Base-by-base conservation (phyloP, 2,888 invertebrate genomes). In the Cheiracanthium punctorium region DNA sequence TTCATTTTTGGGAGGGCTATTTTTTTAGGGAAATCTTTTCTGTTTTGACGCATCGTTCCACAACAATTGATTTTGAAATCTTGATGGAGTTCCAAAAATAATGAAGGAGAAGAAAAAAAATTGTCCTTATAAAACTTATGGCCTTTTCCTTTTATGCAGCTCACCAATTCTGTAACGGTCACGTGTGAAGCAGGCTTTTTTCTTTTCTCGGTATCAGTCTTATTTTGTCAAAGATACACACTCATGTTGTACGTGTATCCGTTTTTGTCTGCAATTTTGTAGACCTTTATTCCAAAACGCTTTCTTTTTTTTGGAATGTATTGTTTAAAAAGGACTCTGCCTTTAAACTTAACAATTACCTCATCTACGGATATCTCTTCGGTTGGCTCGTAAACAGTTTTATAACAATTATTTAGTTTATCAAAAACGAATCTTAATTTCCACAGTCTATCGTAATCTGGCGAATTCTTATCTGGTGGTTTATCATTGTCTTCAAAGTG, bases 111-210 rank as follows among this genome's bases (percentile, higher is more conserved):
- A 29, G 43, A 43, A 48, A 43, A 77, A 20, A 41, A 77, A 24
- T 70, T 79, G 24, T 77, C 67, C 77, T 69, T 77, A 43, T 29
- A 77, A 8, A 77, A 41, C 43, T 77, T 77, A 69, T 77, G 79
- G 20, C 79, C 79, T 30, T 43, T 67, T 1, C 58, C 58, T 30
- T 48, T 32, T 70, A 79, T 58, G 12, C 48, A 52, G 5, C 52
- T 14, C 0, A 33, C 28, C 33, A 79, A 33, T 0, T 28, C 17
- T 12, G 17, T 69, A 7, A 79, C 70, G 0, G 52, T 17, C 5
- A 48, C 14, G n/a, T 79, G 28, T 24, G 48, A 33, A 17, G 37
- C 67, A 29, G 10, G 20, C 7, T 29, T 17, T 24, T 48, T 7
- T 30, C 17, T 30, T 48, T n/a, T n/a, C n/a, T n/a, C n/a, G n/a